Conservation (phyloP, 2,888 invertebrate species). For the Phrixothrix hirtus region DNA sequence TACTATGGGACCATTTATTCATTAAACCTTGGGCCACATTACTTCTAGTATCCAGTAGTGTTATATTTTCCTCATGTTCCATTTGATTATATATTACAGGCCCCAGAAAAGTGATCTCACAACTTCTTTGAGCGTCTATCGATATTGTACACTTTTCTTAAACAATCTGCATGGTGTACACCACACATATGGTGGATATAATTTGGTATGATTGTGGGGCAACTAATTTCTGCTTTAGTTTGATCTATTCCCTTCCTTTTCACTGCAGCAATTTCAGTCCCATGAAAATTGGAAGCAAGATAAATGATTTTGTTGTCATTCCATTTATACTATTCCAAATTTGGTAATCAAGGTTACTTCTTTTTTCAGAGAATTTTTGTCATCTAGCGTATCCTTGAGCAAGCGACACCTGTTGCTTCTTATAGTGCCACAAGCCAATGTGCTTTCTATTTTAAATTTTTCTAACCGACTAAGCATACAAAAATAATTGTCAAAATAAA, state of each 20-base stretch:
- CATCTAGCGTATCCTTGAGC: neutral
- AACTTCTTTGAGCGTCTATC: slow-evolving; percentile 1
- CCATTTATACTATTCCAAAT: slow-evolving; percentile 2
- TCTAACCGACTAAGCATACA: neutral
- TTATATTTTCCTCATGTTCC: neutral
- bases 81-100: neutral
- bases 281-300: neutral
- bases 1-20: too few species aligned
- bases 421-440: too few species aligned
- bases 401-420: neutral
- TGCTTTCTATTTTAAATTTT: slow-evolving; percentile 1
- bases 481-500: slow-evolving; percentile 6
- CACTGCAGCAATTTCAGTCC: neutral
- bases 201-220: neutral
- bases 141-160: neutral
- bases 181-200: neutral
- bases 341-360: neutral
- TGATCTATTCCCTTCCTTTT: neutral
- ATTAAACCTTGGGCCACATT: neutral
- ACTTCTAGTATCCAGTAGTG: neutral
- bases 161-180: slow-evolving; percentile 1
- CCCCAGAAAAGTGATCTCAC: neutral
- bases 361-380: neutral
- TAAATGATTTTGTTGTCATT: neutral
- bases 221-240: neutral